Conservation (phyloP, 2,888 invertebrate genomes). For the Noctua comes region DNA sequence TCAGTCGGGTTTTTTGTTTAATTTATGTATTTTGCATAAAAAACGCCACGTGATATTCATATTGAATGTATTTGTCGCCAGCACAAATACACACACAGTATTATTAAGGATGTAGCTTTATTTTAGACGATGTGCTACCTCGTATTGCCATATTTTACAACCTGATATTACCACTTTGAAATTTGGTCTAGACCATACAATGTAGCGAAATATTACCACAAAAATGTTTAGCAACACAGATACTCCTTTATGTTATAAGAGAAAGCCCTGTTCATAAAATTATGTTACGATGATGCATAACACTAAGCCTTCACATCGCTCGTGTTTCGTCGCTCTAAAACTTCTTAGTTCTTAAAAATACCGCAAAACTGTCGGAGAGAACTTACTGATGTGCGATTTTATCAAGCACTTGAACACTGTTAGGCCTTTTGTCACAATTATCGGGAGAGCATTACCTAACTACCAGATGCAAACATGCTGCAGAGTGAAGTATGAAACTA, state of each 20-base stretch:
- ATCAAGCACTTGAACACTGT: background rate
- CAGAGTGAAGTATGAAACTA: background rate
- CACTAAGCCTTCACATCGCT: background rate
- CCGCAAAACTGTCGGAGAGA: background rate
- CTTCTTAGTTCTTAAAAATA: constrained; percentile 22
- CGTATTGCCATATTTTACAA: background rate
- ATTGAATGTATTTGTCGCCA: background rate
- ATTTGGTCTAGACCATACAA: background rate
- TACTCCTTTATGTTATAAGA: background rate
- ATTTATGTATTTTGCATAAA: background rate
- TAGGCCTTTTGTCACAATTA: background rate
- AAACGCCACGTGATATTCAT: background rate
- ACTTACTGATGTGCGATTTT: background rate
- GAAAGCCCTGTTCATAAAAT: background rate
- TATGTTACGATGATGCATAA: background rate
- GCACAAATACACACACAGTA: background rate
- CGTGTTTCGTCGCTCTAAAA: background rate
- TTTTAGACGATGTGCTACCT: background rate
- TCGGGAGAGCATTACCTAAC: too few species aligned
- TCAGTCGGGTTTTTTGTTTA: background rate
- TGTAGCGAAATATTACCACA: background rate
- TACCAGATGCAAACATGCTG: background rate
- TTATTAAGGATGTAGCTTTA: background rate
- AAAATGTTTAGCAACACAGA: background rate
- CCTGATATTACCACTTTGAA: background rate